Percentiles rank a stretch among this genome's conserved stretches.
Conservation (phyloP, 2,888 invertebrate genomes). For the Drosophila formosana region DNA sequence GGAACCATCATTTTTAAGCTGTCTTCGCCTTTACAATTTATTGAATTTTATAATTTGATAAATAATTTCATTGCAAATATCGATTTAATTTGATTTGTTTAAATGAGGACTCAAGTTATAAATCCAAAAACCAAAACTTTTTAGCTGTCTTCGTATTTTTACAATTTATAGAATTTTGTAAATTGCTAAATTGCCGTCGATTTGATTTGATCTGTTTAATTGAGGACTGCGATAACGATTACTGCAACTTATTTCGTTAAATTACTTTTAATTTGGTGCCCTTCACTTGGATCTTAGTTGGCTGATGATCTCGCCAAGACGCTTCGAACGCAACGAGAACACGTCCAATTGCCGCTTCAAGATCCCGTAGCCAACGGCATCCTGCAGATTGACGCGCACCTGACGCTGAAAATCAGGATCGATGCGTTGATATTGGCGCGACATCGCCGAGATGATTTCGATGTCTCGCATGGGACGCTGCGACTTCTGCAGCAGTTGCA, state of each 20-base stretch:
- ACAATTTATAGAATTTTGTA: too few relatives aligned
- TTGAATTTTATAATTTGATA: too few relatives aligned
- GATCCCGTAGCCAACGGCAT: conserved; percentile 60
- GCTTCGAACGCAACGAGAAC: conserved; percentile 39
- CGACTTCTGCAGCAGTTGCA: conserved; percentile 36
- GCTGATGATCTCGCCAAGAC: conserved; percentile 37
- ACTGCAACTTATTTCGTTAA: background rate
- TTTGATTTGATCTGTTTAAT: too few relatives aligned
- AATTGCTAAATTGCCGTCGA: too few relatives aligned
- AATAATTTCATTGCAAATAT: too few relatives aligned
- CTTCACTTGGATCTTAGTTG: conserved; percentile 1
- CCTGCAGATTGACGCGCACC: conserved; percentile 46
- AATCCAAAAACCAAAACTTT: too few relatives aligned
- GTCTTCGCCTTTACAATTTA: too few relatives aligned
- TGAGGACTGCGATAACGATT: background rate
- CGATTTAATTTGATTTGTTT: too few relatives aligned
- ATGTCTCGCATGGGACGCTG: conserved; percentile 44
- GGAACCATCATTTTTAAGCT: too few relatives aligned
- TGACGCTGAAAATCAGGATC: conserved; percentile 64
- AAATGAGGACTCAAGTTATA: too few relatives aligned
- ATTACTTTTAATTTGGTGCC: too few relatives aligned
- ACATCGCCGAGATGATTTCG: conserved; percentile 44
- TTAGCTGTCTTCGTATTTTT: too few relatives aligned
- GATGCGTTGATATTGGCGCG: conserved; percentile 31
- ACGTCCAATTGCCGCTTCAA: conserved; percentile 42